These are phyloP conservation scores for Cryptosula pallasiana DNA, from an alignment of 2,888 invertebrate genomes.

Conservation along the genomic window DNA sequence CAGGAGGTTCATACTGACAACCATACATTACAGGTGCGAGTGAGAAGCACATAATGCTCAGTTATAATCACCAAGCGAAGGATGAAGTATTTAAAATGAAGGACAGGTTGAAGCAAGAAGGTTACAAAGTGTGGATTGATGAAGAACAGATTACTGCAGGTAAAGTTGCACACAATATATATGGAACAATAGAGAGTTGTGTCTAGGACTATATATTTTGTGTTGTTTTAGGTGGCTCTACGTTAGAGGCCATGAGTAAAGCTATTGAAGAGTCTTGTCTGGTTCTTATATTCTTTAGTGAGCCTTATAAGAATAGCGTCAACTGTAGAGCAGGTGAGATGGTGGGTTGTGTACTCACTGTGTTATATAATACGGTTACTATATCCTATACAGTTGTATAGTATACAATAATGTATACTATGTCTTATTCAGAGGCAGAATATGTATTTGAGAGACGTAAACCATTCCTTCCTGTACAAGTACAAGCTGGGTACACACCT, in stretches of 20 bases:
- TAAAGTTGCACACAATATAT: too few species aligned
- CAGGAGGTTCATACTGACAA: too few species aligned
- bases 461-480: slow-evolving; percentile 1
- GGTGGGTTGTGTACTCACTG: too few species aligned
- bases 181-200: too few species aligned
- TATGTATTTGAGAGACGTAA: slow-evolving; percentile 17
- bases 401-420: too few species aligned
- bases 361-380: too few species aligned
- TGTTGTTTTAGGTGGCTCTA: slow-evolving; percentile 7
- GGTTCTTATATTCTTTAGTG: slow-evolving; percentile 17
- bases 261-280: slow-evolving; percentile 10
- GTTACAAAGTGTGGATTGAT: slow-evolving; percentile 16
- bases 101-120: neutral
- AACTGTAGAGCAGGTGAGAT: slow-evolving; percentile 7
- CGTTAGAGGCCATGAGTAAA: neutral
- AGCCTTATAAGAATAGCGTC: slow-evolving; percentile 14
- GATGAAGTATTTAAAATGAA: slow-evolving; percentile 1
- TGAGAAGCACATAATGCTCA: slow-evolving; percentile 6
- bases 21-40: neutral
- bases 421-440: slow-evolving; percentile 5
- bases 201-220: too few species aligned
- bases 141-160: slow-evolving; percentile 1
- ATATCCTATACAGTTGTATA: too few species aligned
- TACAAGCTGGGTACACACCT: slow-evolving; percentile 2
- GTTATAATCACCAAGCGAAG: slow-evolving; percentile 14